Evolutionary conservation across 2,113 vertebrate species (phyloP).

Genomic region (Hydrolagus affinis): DNA sequence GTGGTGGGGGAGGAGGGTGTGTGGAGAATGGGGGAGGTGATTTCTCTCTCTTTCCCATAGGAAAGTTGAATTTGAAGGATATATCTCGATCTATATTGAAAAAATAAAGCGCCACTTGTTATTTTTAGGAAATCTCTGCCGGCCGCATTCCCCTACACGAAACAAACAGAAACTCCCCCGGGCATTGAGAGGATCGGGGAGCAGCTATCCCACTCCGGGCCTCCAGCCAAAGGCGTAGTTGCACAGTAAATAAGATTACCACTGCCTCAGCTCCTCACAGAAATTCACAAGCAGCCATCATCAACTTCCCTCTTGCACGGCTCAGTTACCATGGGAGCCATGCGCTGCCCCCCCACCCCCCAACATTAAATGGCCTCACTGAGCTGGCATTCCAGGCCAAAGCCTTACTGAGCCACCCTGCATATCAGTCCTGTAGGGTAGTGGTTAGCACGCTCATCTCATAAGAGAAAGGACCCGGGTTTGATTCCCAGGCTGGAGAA

Average conservation of each 20-base stretch:
- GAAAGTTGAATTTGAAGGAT: not conserved
- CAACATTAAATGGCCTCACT: not conserved
- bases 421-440: not conserved
- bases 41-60: not conserved
- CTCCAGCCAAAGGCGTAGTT: constrained; percentile 13
- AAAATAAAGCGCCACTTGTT: no score
- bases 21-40: not conserved
- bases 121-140: constrained; percentile 5
- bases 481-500: no score
- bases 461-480: no score
- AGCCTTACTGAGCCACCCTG: constrained; percentile 11
- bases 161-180: constrained; percentile 29
- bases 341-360: not conserved
- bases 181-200: not conserved
- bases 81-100: no score
- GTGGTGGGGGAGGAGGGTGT: no score
- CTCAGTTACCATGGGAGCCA: constrained; percentile 17
- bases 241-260: constrained; percentile 30
- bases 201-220: not conserved
- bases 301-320: not conserved
- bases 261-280: constrained; percentile 26
- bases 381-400: constrained; percentile 23
- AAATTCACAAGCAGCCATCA: constrained; percentile 11
- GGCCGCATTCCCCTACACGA: not conserved
- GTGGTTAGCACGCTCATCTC: not conserved